These are phyloP conservation scores for Copsychus sechellarum DNA, from an alignment of 2,113 vertebrate genomes.

Conservation along the genomic window DNA sequence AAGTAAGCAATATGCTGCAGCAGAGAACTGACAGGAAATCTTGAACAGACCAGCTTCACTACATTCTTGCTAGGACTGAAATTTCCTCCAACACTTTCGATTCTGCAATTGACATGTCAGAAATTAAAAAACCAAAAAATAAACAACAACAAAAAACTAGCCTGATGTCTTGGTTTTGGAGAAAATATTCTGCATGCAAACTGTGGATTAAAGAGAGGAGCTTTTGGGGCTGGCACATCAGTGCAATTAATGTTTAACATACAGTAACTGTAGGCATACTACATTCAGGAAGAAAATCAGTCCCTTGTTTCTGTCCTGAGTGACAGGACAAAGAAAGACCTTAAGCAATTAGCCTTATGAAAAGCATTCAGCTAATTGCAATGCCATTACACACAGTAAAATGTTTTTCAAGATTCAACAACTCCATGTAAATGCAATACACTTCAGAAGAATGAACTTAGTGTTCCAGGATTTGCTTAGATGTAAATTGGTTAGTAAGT, in stretches of 20 bases:
- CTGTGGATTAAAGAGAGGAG: not conserved
- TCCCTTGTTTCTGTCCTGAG: not conserved
- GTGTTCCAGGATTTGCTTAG: not conserved
- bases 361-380: not conserved
- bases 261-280: not conserved
- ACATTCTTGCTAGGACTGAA: not conserved
- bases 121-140: not conserved
- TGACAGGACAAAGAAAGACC: not conserved
- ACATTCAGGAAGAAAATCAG: not conserved
- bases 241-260: rapidly evolving
- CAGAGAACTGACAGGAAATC: not conserved
- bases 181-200: not conserved
- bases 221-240: not conserved
- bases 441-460: not conserved
- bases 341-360: not conserved
- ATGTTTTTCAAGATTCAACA: not conserved
- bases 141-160: not conserved
- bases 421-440: not conserved
- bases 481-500: not conserved
- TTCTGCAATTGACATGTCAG: not conserved
- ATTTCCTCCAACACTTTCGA: not conserved
- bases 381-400: not conserved
- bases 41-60: not conserved
- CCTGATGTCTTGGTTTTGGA: not conserved
- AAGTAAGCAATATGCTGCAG: not conserved